Evolutionary conservation across 2,797 vertebrate species (phyloP).

Genomic region (Eulemur rubriventer): DNA sequence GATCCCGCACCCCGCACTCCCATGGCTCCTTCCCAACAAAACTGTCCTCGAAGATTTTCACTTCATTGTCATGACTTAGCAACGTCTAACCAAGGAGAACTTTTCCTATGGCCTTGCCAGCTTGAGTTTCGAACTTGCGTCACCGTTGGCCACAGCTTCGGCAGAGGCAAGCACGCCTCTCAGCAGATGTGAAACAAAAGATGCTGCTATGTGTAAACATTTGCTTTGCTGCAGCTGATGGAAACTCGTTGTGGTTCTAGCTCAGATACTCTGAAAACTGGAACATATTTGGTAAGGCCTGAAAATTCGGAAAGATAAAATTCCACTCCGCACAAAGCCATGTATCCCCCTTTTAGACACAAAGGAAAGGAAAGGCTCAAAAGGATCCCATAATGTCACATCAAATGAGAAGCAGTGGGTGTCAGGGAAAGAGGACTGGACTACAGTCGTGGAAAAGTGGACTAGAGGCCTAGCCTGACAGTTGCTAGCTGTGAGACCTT

Average conservation of each 20-base stretch:
- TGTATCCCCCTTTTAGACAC: not conserved
- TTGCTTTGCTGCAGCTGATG: slow-evolving; percentile 70
- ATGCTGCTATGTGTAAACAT: slow-evolving; percentile 53
- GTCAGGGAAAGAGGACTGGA: not conserved
- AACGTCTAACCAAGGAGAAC: slow-evolving; percentile 25
- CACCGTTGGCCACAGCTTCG: slow-evolving; percentile 35
- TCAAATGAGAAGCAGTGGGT: not conserved
- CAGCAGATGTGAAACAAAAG: slow-evolving; percentile 72
- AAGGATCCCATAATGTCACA: not conserved
- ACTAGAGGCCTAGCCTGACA: not conserved
- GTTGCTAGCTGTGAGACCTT: not conserved
- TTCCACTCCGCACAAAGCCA: not conserved
- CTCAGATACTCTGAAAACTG: slow-evolving; percentile 23
- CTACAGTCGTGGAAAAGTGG: not conserved
- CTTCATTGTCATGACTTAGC: slow-evolving; percentile 38
- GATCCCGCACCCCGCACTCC: not conserved
- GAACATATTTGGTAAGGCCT: slow-evolving; percentile 27
- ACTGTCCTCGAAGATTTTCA: slow-evolving; percentile 1
- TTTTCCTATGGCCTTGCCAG: slow-evolving; percentile 42
- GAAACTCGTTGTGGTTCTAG: slow-evolving; percentile 71
- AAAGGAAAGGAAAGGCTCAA: not conserved
- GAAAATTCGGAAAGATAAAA: slow-evolving; percentile 46
- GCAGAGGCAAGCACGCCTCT: not conserved
- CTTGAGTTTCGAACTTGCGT: slow-evolving; percentile 48
- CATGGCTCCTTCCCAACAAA: not conserved